phyloP scores from a whole-genome alignment of 1,140 invertebrate species.

The Heliconius congener region DNA sequence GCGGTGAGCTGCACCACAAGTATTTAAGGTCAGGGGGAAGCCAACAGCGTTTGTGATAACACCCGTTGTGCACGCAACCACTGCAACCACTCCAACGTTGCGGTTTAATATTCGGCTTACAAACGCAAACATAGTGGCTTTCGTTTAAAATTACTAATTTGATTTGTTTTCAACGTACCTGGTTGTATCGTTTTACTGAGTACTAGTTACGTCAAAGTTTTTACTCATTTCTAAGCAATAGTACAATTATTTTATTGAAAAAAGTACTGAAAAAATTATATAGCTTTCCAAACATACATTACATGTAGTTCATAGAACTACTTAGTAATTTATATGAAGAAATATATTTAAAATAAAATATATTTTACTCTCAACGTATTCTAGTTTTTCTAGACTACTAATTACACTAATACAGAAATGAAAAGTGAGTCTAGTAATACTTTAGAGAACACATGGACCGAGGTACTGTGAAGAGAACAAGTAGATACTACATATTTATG shows the following conservation, averaged over 20 bases:
- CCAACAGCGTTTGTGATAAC: conserved; percentile 26
- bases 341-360: not conserved
- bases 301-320: not conserved
- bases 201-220: not conserved
- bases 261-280: not conserved
- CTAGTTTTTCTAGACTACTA: not conserved
- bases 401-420: not conserved
- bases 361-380: not conserved
- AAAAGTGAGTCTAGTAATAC: not conserved
- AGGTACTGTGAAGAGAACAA: not conserved
- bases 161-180: not conserved
- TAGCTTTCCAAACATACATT: not conserved
- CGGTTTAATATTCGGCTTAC: conserved; percentile 17
- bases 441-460: not conserved
- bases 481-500: too few species aligned
- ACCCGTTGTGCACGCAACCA: conserved; percentile 32
- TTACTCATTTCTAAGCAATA: too few species aligned
- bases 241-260: too few species aligned
- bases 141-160: conserved; percentile 13
- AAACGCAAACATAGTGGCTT: conserved; percentile 6
- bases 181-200: not conserved
- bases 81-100: conserved; percentile 23
- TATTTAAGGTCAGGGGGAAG: conserved; percentile 39
- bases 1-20: conserved; percentile 29
- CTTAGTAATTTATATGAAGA: not conserved